phyloP scores from a whole-genome alignment of 2,113 vertebrate species.

The Oxygymnocypris stewartii region DNA sequence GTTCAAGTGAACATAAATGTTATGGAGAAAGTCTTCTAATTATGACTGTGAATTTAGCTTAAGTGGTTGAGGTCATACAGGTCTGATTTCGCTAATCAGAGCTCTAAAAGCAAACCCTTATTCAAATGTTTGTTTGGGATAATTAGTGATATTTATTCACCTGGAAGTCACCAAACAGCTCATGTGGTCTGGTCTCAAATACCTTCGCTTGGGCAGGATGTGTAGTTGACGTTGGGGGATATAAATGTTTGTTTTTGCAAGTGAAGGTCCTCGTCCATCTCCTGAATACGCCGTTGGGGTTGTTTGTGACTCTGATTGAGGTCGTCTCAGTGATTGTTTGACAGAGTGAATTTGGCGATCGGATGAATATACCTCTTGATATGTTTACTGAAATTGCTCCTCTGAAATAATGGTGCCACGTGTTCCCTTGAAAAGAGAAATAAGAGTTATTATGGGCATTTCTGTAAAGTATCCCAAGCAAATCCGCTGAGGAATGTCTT shows the following conservation, averaged over 20 bases:
- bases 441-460: background rate
- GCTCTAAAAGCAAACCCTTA: slow-evolving; percentile 47
- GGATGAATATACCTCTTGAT: slow-evolving; percentile 40
- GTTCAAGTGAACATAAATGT: slow-evolving; percentile 67
- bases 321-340: slow-evolving; percentile 39
- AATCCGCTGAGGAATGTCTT: background rate
- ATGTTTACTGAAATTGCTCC: slow-evolving; percentile 45
- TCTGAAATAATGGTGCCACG: background rate
- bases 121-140: slow-evolving; percentile 71
- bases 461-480: background rate
- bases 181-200: slow-evolving; percentile 49
- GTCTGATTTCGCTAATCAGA: slow-evolving; percentile 65
- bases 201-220: slow-evolving; percentile 48
- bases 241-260: slow-evolving; percentile 64
- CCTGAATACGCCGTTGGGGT: slow-evolving; percentile 17
- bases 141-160: slow-evolving; percentile 75
- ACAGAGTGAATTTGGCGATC: slow-evolving; percentile 36
- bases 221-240: slow-evolving; percentile 49
- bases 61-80: slow-evolving; percentile 49
- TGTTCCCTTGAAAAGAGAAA: slow-evolving; percentile 4
- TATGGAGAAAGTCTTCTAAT: slow-evolving; percentile 61
- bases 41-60: slow-evolving; percentile 44
- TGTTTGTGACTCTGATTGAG: slow-evolving; percentile 42
- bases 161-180: slow-evolving; percentile 59
- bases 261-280: slow-evolving; percentile 45